Evolutionary conservation across 2,888 invertebrate genomes (phyloP), one percentile per base, ranked within the genome.

Genomic region (Campopleginae sp.): DNA sequence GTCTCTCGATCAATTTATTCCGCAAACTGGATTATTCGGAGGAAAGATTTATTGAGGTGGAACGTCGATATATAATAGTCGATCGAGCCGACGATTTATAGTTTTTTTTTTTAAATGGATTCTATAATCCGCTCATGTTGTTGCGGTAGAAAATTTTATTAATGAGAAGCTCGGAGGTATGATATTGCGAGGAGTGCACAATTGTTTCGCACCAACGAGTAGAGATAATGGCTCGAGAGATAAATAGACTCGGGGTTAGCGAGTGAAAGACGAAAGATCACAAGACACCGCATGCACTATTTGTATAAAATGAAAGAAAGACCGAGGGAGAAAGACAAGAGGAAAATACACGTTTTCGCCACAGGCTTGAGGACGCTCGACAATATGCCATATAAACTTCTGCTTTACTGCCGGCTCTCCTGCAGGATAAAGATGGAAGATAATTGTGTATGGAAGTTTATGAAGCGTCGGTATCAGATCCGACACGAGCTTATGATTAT

Each of bases 391-490:
- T 19, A 75, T 61, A 66, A 74, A 33, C 74, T 46, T 48, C 12
- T 51, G 44, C 58, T 51, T 61, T 38, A 33, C 31, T n/a, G 63
- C 23, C 8, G 63, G 38, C 51, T 77, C 38, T 23, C 23, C 65
- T 31, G 33, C 17, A 38, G 46, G 72, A 74, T n/a, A 65, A 14
- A 54, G 65, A 74, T 54, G 42, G 7, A 38, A 76, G 63, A 76
- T 81, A 81, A 81, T 76, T 81, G 75, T 68, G 48, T 61, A 77
- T 19, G 23, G 27, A 58, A 74, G 58, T 82, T 72, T 23, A 46
- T 51, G 77, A 72, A 71, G 65, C 46, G 51, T 65, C 31, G 31
- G 48, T 38, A 51, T 71, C 42, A 31, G 48, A 66, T 51, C 65
- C 27, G 54, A 82, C 71, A 46, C 44, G 72, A 44, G 7, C 31